Percentiles rank a stretch among this genome's conserved stretches.
phyloP scores from a whole-genome alignment of 2,797 vertebrate species.

The Podarcis siculus region DNA sequence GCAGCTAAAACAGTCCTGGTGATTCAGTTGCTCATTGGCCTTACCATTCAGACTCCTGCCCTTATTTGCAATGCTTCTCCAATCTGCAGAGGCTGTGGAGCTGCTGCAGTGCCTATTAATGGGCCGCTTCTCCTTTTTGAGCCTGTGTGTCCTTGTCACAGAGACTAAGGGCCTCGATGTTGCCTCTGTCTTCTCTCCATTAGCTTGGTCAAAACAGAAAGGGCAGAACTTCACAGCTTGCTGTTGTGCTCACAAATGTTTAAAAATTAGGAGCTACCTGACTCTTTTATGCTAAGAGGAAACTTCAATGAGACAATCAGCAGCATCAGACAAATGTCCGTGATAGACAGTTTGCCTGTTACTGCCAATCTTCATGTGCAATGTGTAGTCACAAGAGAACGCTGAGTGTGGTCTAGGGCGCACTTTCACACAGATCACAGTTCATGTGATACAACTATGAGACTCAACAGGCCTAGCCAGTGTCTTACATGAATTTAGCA shows the following conservation, averaged over 20 bases:
- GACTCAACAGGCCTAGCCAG: not conserved
- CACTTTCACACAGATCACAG: not conserved
- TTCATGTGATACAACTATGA: not conserved
- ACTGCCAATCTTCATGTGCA: not conserved
- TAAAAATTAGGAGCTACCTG: not conserved
- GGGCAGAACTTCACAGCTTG: not conserved
- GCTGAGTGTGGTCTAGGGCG: not conserved
- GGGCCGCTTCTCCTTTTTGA: conserved; percentile 41
- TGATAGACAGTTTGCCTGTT: not conserved
- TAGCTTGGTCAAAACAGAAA: not conserved
- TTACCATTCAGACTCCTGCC: conserved; percentile 38
- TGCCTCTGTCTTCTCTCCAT: conserved; percentile 3
- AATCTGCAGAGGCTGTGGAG: not conserved
- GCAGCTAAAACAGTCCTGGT: conserved; percentile 54
- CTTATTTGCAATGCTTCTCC: conserved; percentile 53
- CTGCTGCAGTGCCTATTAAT: conserved; percentile 22
- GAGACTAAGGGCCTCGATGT: not conserved
- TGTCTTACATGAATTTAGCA: not conserved
- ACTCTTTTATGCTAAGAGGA: not conserved
- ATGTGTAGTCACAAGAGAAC: not conserved
- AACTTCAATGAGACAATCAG: not conserved
- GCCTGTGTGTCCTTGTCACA: fast-evolving
- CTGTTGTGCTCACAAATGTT: not conserved
- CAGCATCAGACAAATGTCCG: not conserved
- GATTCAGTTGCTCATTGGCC: conserved; percentile 48